Percentiles rank a stretch among this genome's conserved stretches.
These are phyloP conservation scores for Platycheirus rosarum DNA, from an alignment of 2,888 invertebrate genomes.

Conservation along the genomic window DNA sequence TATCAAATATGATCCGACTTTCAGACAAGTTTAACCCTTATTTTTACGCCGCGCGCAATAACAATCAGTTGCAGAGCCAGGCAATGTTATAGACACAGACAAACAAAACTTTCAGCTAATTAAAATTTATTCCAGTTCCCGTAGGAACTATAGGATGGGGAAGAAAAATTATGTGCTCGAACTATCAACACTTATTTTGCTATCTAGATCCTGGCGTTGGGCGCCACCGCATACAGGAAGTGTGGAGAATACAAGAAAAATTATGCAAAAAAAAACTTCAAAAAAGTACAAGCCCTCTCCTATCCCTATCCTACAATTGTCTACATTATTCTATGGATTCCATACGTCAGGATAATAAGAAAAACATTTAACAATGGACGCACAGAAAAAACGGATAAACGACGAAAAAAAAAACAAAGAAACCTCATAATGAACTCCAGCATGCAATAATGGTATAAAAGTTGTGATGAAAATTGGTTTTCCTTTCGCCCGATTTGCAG, in stretches of 20 bases:
- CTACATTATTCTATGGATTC: slow-evolving; percentile 42
- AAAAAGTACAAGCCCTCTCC: slow-evolving; percentile 23
- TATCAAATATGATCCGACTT: slow-evolving; percentile 71
- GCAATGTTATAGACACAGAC: slow-evolving; percentile 42
- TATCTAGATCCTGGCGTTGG: slow-evolving; percentile 15
- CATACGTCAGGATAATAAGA: slow-evolving; percentile 39
- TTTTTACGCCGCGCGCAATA: slow-evolving; percentile 30
- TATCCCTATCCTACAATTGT: slow-evolving; percentile 18
- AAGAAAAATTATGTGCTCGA: slow-evolving; percentile 7
- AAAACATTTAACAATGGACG: slow-evolving; percentile 52
- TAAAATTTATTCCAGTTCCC: slow-evolving; percentile 72
- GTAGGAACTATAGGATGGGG: slow-evolving; percentile 32
- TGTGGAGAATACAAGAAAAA: slow-evolving; percentile 40
- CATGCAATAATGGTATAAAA: slow-evolving; percentile 71
- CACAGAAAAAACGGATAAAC: slow-evolving; percentile 14
- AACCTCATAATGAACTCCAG: slow-evolving; percentile 62
- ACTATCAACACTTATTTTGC: slow-evolving; percentile 38
- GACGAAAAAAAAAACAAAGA: slow-evolving; percentile 3
- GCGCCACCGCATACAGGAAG: slow-evolving; percentile 35
- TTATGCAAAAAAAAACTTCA: slow-evolving; percentile 7
- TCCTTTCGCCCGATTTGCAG: slow-evolving; percentile 5
- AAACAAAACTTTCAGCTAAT: slow-evolving; percentile 71
- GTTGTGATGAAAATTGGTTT: slow-evolving; percentile 49
- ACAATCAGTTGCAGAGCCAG: slow-evolving; percentile 54
- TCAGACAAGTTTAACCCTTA: slow-evolving; percentile 66